Conservation (phyloP, 2,797 vertebrate genomes). For the Melanogrammus aeglefinus region DNA sequence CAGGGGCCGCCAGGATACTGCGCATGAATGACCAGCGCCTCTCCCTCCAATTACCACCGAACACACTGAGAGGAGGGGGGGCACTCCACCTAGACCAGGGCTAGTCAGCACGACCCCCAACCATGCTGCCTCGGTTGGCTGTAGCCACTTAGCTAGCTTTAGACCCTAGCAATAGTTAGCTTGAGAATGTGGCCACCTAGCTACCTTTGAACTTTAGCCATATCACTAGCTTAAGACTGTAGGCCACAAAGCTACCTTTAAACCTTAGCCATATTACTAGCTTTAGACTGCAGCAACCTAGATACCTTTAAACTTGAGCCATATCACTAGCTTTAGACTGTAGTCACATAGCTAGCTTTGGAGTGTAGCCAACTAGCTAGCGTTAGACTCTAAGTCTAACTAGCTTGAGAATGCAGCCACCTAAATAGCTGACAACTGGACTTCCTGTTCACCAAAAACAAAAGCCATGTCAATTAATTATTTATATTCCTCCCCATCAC, state of each 20-base stretch:
- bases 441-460: neutral
- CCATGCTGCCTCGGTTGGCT: neutral
- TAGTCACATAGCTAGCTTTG: neutral
- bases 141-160: no score
- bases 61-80: conserved; percentile 35
- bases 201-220: no score
- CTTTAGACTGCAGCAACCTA: neutral
- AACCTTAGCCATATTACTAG: no score
- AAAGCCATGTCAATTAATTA: neutral
- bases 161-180: no score
- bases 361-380: neutral
- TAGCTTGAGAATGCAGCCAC: no score
- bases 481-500: neutral
- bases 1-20: conserved; percentile 26
- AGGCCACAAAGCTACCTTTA: no score
- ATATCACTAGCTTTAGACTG: neutral
- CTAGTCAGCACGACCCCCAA: neutral
- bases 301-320: no score
- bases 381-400: no score
- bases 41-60: conserved; percentile 51
- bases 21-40: conserved; percentile 47
- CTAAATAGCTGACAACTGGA: no score
- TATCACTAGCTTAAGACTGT: no score
- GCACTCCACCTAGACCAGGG: neutral
- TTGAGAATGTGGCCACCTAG: no score